Evolutionary conservation across 1,140 invertebrate genomes (phyloP).

Genomic region (Rhyacophila brunnea): DNA sequence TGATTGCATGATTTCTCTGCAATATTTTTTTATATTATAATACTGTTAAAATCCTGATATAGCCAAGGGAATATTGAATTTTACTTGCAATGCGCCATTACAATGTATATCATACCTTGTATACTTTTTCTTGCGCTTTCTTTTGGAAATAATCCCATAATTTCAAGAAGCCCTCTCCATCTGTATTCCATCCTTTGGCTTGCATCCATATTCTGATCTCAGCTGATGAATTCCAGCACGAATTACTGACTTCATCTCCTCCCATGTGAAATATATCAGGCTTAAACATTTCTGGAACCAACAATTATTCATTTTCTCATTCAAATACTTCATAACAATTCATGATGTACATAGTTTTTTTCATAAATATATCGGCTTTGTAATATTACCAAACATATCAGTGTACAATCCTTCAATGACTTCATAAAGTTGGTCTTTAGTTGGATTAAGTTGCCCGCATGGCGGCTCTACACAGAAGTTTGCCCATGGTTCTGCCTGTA

Average conservation of each 20-base stretch:
- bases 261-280: constrained; percentile 87
- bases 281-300: constrained; percentile 56
- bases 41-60: no score
- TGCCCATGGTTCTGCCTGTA: constrained; percentile 72
- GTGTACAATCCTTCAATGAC: constrained; percentile 68
- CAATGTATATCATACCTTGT: no score
- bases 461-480: constrained; percentile 81
- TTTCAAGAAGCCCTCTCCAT: constrained; percentile 64
- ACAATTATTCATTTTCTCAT: constrained; percentile 38
- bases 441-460: constrained; percentile 82
- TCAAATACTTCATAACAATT: background rate
- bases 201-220: constrained; percentile 71
- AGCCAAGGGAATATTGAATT: no score
- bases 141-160: constrained; percentile 78
- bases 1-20: no score
- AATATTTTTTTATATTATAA: no score
- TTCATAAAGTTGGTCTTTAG: constrained; percentile 70
- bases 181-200: constrained; percentile 57
- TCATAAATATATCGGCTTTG: background rate
- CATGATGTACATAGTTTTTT: no score
- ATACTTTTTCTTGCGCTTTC: constrained; percentile 62
- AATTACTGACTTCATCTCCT: constrained; percentile 76
- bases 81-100: no score
- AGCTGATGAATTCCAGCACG: constrained; percentile 74
- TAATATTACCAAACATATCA: constrained; percentile 63